These are phyloP conservation scores for Helleia helle DNA, from an alignment of 2,888 invertebrate genomes.

Conservation along the genomic window DNA sequence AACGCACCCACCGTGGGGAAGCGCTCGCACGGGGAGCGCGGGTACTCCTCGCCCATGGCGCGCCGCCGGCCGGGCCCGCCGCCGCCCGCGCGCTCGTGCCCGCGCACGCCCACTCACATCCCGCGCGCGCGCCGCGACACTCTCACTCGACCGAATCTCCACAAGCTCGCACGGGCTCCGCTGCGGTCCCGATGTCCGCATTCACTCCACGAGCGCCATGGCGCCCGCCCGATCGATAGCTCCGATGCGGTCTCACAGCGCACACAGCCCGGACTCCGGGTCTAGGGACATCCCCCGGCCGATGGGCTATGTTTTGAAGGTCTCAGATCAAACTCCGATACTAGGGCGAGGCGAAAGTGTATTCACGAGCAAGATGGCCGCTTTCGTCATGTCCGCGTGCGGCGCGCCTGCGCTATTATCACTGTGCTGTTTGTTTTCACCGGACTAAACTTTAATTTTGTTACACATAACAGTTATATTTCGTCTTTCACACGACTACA, in stretches of 20 bases:
- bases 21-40: slow-evolving; percentile 71
- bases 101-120: slow-evolving; percentile 59
- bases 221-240: slow-evolving; percentile 64
- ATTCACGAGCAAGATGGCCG: slow-evolving; percentile 70
- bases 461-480: slow-evolving; percentile 23
- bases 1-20: slow-evolving; percentile 72
- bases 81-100: slow-evolving; percentile 64
- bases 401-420: slow-evolving; percentile 63
- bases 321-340: slow-evolving; percentile 47
- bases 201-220: slow-evolving; percentile 68
- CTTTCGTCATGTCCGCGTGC: slow-evolving; percentile 59
- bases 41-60: slow-evolving; percentile 71
- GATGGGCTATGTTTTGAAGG: slow-evolving; percentile 31
- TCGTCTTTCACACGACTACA: not conserved
- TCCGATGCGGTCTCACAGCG: slow-evolving; percentile 53
- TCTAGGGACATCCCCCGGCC: slow-evolving; percentile 46
- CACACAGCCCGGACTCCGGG: slow-evolving; percentile 47
- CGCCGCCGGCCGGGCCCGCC: slow-evolving; percentile 67
- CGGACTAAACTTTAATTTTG: slow-evolving; percentile 29
- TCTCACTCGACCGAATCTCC: slow-evolving; percentile 50
- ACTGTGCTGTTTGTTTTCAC: slow-evolving; percentile 67
- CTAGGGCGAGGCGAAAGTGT: slow-evolving; percentile 70
- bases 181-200: slow-evolving; percentile 65
- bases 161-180: slow-evolving; percentile 48
- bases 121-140: slow-evolving; percentile 55